Base-by-base conservation (phyloP, 2,888 invertebrate species). In the Nomada lathburiana region DNA sequence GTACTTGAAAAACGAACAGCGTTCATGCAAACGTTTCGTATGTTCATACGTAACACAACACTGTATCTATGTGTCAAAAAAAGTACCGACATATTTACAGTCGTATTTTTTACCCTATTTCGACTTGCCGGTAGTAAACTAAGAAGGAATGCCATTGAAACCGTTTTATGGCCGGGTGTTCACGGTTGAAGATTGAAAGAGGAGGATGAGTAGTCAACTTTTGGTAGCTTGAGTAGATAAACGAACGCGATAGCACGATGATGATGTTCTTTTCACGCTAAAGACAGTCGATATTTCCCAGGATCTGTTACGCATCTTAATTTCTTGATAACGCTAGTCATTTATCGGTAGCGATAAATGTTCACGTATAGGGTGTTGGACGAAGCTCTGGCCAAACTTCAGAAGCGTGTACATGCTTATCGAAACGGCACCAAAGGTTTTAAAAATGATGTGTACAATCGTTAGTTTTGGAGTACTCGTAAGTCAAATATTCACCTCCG, bases 311-410 rank as follows among this genome's bases (percentile, higher is more conserved):
- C 89, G 89, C 89, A 87, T 92, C 90, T 92, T 91, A 91, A 92
- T 93, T 92, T 91, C 89, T 90, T 90, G 90, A 91, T 90, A 89
- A 89, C 85, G 76, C 79, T 89, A 89, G 91, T 90, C 89, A 90
- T 92, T 85, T 79, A 90, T 89, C 89, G 83, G 76, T 88, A 88
- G 89, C 81, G 82, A 76, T 82, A 71, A 36, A 5, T 36, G 36
- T 36, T 36, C 68, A 47, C 68, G 74, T 53, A 52, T 63, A 52
- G 67, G 55, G 64, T 53, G 81, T 62, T 78, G 87, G 87, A 90
- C 90, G 90, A 89, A 89, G 91, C 50, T 7, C 11, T 63, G 42
- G 20, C 53, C n/a, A 53, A 20, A 7, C 7, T 9, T 36, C 36
- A 53, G 20, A 53, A 53, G 18, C 52, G 16, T 9, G 52, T 52